Base-by-base conservation (phyloP, 2,797 vertebrate species). In the Catharus ustulatus region DNA sequence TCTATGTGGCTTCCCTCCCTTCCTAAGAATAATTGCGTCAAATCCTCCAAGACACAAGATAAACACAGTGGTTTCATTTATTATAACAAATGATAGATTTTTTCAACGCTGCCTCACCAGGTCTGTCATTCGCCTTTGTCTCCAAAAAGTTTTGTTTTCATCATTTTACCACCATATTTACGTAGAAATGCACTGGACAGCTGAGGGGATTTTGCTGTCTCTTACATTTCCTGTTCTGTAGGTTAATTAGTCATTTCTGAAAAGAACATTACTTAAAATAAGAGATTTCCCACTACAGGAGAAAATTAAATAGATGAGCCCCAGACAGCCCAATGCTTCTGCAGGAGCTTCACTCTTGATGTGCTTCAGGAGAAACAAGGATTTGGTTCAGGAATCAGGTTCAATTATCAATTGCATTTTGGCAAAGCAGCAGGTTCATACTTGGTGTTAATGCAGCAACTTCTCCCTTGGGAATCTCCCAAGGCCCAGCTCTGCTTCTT, bases 121-220 rank as follows among this genome's bases (percentile, higher is more conserved):
- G 72, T 89, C 64, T 55, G 42, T 68, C 5, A 1, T 64, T 75
- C 0, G 1, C 19, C 78, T 95, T 94, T 87, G 87, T 87, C 72
- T 89, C 75, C 15, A 4, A 71, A 85, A 80, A 15, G 13, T 76
- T 94, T 92, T 90, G 84, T 92, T 96, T 92, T 68, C 75, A 72
- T 86, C 73, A 62, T 89, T 94, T 93, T 69, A 77, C 87, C 78
- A 83, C 75, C 87, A 38, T 85, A 90, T 93, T 92, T 90, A 94
- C 0, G 11, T 30, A 95, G 57, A 94, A 95, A 87, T 24, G 46
- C 4, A 1, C 42, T 20, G 72, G 84, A 77, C 78, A 93, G 88
- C 72, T 85, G 90, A 96, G 54, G n/a, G 73, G 94, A 90, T 91
- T 95, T 93, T 40, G 34, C n/a, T 74, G 89, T 89, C 95, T 95